Evolutionary conservation across 2,888 invertebrate species (phyloP).

Genomic region (Sabatieria punctata): DNA sequence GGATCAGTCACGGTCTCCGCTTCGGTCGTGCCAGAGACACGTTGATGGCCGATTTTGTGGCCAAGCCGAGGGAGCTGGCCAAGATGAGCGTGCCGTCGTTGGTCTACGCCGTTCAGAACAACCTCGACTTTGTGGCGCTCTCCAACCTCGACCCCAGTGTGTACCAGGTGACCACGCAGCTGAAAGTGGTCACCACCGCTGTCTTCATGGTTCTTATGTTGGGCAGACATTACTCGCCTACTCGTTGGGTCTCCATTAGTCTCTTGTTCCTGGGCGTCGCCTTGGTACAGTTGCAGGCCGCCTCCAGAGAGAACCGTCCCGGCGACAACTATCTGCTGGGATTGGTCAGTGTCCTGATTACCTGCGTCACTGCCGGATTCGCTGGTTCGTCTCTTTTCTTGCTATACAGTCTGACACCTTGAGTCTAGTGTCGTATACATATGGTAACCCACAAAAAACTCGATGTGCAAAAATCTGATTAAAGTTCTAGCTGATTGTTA

Average conservation of each 20-base stretch:
- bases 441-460: too few relatives aligned
- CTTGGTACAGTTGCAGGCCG: conserved; percentile 22
- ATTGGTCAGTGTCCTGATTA: conserved; percentile 25
- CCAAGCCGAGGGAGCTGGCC: conserved; percentile 24
- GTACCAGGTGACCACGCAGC: conserved; percentile 25
- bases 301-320: conserved; percentile 15
- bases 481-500: too few relatives aligned
- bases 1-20: neutral
- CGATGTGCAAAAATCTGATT: too few relatives aligned
- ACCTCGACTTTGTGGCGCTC: conserved; percentile 30
- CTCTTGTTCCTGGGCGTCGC: conserved; percentile 29
- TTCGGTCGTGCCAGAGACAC: neutral
- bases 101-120: conserved; percentile 30
- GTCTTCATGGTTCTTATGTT: conserved; percentile 31
- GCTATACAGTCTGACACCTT: too few relatives aligned
- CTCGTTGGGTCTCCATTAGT: conserved; percentile 27
- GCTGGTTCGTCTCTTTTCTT: conserved; percentile 18
- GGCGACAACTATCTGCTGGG: conserved; percentile 25
- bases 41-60: conserved; percentile 9
- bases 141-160: conserved; percentile 29
- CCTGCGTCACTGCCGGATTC: conserved; percentile 32
- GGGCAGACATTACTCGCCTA: conserved; percentile 24
- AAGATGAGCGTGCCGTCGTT: conserved; percentile 31
- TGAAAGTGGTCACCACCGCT: conserved; percentile 32
- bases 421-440: too few relatives aligned